Evolutionary conservation across 2,888 invertebrate species (phyloP).

Genomic region (Leptinotarsa peninsularis): DNA sequence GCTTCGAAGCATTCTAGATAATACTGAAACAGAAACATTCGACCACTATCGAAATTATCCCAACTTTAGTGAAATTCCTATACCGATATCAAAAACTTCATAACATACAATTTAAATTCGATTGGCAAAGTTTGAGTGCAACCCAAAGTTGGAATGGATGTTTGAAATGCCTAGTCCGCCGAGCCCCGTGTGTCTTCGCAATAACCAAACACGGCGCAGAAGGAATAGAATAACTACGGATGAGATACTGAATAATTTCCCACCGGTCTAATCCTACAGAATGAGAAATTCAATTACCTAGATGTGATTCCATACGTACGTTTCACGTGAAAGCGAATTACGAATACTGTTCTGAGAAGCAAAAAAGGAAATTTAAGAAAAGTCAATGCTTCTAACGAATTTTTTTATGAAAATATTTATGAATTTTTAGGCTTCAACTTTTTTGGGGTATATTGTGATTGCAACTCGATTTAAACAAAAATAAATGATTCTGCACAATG

Average conservation of each 20-base stretch:
- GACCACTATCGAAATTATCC: background rate
- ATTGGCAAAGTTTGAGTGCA: constrained; percentile 18
- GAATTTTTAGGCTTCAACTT: too few species aligned
- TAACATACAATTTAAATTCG: constrained; percentile 7
- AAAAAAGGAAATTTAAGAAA: too few species aligned
- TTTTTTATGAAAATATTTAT: too few species aligned
- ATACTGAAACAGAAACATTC: background rate
- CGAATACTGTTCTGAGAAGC: background rate
- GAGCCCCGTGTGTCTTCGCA: background rate
- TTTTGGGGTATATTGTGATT: too few species aligned
- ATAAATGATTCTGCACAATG: too few species aligned
- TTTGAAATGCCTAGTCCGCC: background rate
- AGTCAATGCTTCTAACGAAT: too few species aligned
- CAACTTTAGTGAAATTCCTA: background rate
- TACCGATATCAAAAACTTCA: constrained; percentile 5
- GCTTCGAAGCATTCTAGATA: too few species aligned
- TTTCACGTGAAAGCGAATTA: background rate
- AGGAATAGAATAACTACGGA: background rate
- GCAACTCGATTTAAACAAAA: too few species aligned
- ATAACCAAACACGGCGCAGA: background rate
- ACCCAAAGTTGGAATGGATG: constrained; percentile 24
- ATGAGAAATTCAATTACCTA: background rate
- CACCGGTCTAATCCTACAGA: constrained; percentile 5
- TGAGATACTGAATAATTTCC: constrained; percentile 18
- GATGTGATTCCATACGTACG: background rate